phyloP scores from a whole-genome alignment of 2,113 vertebrate species.

The Hippopotamus amphibius region DNA sequence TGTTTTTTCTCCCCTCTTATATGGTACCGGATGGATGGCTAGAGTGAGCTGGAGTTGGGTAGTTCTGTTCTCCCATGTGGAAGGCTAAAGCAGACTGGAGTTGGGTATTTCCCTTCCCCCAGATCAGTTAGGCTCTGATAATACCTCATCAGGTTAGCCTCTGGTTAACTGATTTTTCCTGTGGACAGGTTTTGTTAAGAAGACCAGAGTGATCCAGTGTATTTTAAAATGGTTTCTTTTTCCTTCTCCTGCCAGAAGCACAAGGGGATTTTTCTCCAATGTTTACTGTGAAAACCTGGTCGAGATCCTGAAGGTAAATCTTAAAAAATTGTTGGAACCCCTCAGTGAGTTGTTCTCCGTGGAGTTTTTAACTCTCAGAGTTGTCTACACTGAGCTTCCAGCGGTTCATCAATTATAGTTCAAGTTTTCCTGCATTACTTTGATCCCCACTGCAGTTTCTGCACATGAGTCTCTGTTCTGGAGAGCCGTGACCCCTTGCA shows the following conservation, averaged over 20 bases:
- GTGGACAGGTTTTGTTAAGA: background rate
- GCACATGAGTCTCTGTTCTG: background rate
- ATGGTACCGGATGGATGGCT: background rate
- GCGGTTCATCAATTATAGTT: background rate
- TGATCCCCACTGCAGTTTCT: background rate
- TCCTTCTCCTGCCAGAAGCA: background rate
- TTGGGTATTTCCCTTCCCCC: background rate
- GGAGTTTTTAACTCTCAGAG: background rate
- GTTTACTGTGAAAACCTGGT: background rate
- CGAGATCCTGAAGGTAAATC: background rate
- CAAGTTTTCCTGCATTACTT: background rate
- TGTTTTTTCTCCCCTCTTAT: background rate
- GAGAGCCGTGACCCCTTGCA: background rate
- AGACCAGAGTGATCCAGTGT: background rate
- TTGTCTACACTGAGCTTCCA: background rate
- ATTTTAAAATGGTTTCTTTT: background rate
- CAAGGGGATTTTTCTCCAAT: background rate
- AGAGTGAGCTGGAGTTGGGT: background rate
- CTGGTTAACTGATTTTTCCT: background rate
- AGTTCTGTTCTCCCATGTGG: background rate
- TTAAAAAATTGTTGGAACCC: background rate
- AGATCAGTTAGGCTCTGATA: background rate
- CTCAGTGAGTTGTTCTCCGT: background rate
- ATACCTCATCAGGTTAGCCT: background rate
- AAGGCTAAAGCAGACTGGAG: background rate